Evolutionary conservation across 2,888 invertebrate species (phyloP).

Genomic region (Harpagoxenus sublaevis): DNA sequence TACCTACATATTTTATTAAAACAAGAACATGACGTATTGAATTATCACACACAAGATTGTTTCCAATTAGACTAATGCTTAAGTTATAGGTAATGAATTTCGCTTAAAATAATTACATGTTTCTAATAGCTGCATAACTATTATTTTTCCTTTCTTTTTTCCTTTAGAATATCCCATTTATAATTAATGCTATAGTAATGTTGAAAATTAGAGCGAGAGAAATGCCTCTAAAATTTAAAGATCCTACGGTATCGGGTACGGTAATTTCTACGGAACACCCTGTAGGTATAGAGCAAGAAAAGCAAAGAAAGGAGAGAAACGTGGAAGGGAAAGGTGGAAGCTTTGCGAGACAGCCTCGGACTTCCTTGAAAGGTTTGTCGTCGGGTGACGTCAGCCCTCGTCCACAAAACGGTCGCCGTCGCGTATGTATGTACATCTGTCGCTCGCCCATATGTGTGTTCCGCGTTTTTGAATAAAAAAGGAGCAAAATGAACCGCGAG

Average conservation of each 20-base stretch:
- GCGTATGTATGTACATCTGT: conserved; percentile 63
- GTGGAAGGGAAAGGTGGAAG: conserved; percentile 45
- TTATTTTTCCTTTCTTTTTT: not conserved
- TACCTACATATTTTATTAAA: too few species aligned
- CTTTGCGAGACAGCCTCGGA: conserved; percentile 63
- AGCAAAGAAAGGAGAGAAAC: conserved; percentile 44
- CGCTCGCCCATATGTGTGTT: conserved; percentile 63
- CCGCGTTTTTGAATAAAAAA: conserved; percentile 72
- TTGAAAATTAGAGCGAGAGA: not conserved
- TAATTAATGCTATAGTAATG: not conserved
- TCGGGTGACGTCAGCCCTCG: conserved; percentile 77
- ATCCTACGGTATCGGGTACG: conserved; percentile 17
- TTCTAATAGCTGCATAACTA: not conserved
- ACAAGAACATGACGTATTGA: too few species aligned
- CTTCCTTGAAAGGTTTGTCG: conserved; percentile 75
- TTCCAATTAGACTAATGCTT: too few species aligned
- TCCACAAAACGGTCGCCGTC: conserved; percentile 67
- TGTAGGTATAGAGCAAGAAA: conserved; percentile 30
- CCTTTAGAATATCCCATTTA: not conserved
- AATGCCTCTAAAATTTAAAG: not conserved
- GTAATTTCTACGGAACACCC: conserved; percentile 47
- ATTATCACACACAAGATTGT: too few species aligned
- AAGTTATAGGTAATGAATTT: not conserved
- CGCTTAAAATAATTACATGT: not conserved
- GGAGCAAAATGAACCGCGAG: conserved; percentile 67